Evolutionary conservation across 2,113 vertebrate species (phyloP), one percentile per base, ranked within the genome.

Genomic region (Apistogramma diplotaenia): DNA sequence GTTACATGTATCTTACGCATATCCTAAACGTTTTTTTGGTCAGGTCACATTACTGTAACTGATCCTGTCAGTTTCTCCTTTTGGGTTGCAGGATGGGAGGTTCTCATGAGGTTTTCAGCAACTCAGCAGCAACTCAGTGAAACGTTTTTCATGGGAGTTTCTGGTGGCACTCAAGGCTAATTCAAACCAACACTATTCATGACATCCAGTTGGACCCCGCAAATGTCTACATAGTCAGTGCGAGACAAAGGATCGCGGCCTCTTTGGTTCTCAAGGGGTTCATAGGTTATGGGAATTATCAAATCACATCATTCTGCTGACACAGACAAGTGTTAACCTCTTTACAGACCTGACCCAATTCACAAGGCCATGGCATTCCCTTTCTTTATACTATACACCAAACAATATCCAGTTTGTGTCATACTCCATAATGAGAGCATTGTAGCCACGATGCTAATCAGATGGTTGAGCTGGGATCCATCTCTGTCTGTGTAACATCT

Each of bases 261-360:
- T 79, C 27, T 60, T 55, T 78, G 53, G 53, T 81, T 80, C 78
- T 85, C 46, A 16, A 4, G 46, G 74, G 72, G 90, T 89, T 91
- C 83, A 91, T 76, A 87, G 83, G 89, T 85, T 92, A 80, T 87
- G 89, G 89, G 87, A 94, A 91, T 93, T 78, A 94, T 93, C 89
- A 87, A 89, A 90, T 90, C 84, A 67, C 76, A 86, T 78, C 78
- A 76, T 92, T 89, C 85, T 82, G 79, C 87, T 90, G 86, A 91
- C 88, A 89, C 31, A 89, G 54, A 72, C 37, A 78, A 87, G 67
- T 74, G 70, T 86, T 83, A 85, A 85, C 82, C 89, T 81, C 80
- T 84, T 85, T 62, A 49, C 21, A 60, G 54, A 51, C 49, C 18
- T 92, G 91, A 90, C 88, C 90, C 83, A 84, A 27, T 92, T 93